These are phyloP conservation scores for Muschampia plurimacula DNA, from an alignment of 2,888 invertebrate species.

Conservation along the genomic window DNA sequence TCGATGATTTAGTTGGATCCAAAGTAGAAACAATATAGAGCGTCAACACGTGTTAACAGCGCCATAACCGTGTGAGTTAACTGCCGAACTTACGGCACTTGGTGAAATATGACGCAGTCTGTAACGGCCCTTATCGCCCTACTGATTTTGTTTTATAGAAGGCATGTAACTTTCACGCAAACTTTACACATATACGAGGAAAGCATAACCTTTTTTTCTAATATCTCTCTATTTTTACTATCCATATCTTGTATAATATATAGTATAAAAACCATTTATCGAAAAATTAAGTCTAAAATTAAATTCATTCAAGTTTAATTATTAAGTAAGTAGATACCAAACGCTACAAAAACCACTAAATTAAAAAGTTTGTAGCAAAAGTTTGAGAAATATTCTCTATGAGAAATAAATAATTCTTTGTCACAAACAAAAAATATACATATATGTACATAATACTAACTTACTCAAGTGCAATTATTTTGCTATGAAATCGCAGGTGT, in stretches of 20 bases:
- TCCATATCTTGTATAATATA: too few relatives aligned
- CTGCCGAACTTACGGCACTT: conserved; percentile 83
- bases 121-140: conserved; percentile 71
- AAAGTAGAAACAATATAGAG: conserved; percentile 72
- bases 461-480: conserved; percentile 2
- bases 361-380: too few relatives aligned
- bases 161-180: conserved; percentile 27
- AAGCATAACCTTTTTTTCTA: neutral
- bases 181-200: conserved; percentile 11
- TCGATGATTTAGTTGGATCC: conserved; percentile 69
- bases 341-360: too few relatives aligned
- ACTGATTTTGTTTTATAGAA: conserved; percentile 62
- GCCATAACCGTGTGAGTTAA: conserved; percentile 80
- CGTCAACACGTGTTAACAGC: conserved; percentile 82
- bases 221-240: too few relatives aligned
- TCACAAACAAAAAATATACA: too few relatives aligned
- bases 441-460: neutral
- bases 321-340: too few relatives aligned
- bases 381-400: too few relatives aligned
- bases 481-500: conserved; percentile 52
- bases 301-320: too few relatives aligned
- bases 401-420: too few relatives aligned
- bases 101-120: conserved; percentile 82
- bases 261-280: too few relatives aligned
- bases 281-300: too few relatives aligned